Evolutionary conservation across 2,888 invertebrate genomes (phyloP), one percentile per base, ranked within the genome.

Genomic region (Gisinianus flammeolus): DNA sequence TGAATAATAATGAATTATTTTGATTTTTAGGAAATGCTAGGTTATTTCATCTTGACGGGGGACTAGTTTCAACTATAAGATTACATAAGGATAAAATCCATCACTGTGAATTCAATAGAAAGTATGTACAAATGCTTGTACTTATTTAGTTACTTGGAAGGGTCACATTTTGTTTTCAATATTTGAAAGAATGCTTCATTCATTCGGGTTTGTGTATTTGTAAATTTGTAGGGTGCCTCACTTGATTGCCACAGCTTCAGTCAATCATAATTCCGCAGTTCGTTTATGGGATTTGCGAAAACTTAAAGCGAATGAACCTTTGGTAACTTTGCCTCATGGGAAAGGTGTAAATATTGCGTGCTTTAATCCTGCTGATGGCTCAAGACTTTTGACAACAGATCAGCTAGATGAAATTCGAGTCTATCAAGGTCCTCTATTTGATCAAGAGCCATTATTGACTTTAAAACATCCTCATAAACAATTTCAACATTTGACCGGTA

Each of bases 401-500:
- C 84, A 84, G 62, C n/a, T 35, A 0, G 79, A 82, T 44, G 80
- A 83, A 76, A 81, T 84, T n/a, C 69, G 81, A 31, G 79, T 84
- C 12, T 83, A 82, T 58, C 80, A 81, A 76, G 83, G 62, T 26
- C 62, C 62, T 26, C 26, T 62, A 12, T 62, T 44, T 44, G 44
- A 44, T 6, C 19, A 12, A 83, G 83, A 33, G 79, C 8, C 70
- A 81, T 31, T 44, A 5, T 31, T 71, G 0, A 70, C 67, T 0
- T 81, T 83, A n/a, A 58, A 80, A 3, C 84, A 84, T 77, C 82
- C 78, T 22, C 84, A 84, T 44, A 77, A 80, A 8, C 84, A 84
- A 69, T 84, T 84, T 71, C 84, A 84, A 64, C 84, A 84, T 62
- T 71, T 84, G 4, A 84, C 83, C 22, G 71, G 81, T 30, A 78